Percentiles rank a stretch among this genome's conserved stretches.
Conservation (phyloP, 2,888 invertebrate species). For the Phengaris arion region DNA sequence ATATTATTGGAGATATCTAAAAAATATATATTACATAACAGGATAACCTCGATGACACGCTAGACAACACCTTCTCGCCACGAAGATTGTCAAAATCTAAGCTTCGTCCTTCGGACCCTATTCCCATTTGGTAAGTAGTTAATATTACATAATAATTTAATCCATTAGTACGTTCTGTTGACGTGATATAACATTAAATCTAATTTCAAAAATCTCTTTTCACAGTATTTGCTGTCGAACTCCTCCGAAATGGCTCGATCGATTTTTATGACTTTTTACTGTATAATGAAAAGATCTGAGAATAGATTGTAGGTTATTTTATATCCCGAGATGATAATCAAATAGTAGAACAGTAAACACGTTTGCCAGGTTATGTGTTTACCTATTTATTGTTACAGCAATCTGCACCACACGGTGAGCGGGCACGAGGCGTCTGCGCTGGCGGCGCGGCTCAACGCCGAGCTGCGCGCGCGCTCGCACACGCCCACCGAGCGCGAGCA, state of each 20-base stretch:
- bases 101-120: conserved; percentile 84
- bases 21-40: conserved; percentile 38
- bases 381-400: conserved; percentile 48
- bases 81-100: conserved; percentile 60
- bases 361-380: not conserved
- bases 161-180: too few species aligned
- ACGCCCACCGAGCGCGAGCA: conserved; percentile 40
- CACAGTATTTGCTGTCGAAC: too few species aligned
- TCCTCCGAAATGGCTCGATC: too few species aligned
- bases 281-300: too few species aligned
- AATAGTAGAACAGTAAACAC: too few species aligned
- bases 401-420: conserved; percentile 86
- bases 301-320: too few species aligned
- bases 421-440: conserved; percentile 89
- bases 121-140: conserved; percentile 83
- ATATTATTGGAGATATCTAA: not conserved
- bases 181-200: too few species aligned
- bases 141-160: not conserved
- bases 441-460: conserved; percentile 84
- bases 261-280: too few species aligned
- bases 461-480: conserved; percentile 70
- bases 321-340: too few species aligned
- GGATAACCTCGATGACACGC: conserved; percentile 55
- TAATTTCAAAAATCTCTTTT: too few species aligned
- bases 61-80: conserved; percentile 64